Evolutionary conservation across 30 jellyfish, hydroid and myxozoan species (phyloP).

Genomic region (Phacellophora camtschatica): DNA sequence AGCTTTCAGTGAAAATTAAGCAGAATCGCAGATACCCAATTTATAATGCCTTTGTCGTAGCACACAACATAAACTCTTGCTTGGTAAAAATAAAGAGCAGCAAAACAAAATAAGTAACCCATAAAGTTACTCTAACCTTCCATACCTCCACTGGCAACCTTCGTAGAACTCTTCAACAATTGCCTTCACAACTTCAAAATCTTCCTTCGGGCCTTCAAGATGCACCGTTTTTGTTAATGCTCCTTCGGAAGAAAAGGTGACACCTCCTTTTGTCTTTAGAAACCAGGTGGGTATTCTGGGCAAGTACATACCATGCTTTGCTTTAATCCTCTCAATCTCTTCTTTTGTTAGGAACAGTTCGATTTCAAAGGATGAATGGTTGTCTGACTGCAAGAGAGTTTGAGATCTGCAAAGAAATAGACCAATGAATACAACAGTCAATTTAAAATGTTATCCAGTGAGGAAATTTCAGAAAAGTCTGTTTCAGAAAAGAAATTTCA

Average conservation of each 20-base stretch:
- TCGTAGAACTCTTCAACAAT: conserved; percentile 48
- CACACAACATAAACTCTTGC: too few relatives aligned
- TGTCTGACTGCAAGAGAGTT: conserved; percentile 2
- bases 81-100: too few relatives aligned
- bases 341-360: conserved; percentile 6
- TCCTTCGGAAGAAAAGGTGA: neutral
- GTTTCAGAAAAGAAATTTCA: too few relatives aligned
- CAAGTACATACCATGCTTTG: conserved; percentile 11
- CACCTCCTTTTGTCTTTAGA: neutral
- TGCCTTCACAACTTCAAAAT: conserved; percentile 30
- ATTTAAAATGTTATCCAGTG: too few relatives aligned
- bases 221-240: neutral
- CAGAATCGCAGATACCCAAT: too few relatives aligned
- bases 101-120: too few relatives aligned
- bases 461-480: too few relatives aligned
- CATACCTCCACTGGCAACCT: conserved; percentile 58
- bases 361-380: conserved; percentile 7
- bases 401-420: conserved; percentile 10
- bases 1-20: too few relatives aligned
- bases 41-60: too few relatives aligned
- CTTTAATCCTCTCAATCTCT: neutral
- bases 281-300: conserved; percentile 47
- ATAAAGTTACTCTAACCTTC: neutral
- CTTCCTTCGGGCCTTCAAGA: conserved; percentile 46
- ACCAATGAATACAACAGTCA: too few relatives aligned